Evolutionary conservation across 2,888 invertebrate genomes (phyloP).

Genomic region (Morpho achilles): DNA sequence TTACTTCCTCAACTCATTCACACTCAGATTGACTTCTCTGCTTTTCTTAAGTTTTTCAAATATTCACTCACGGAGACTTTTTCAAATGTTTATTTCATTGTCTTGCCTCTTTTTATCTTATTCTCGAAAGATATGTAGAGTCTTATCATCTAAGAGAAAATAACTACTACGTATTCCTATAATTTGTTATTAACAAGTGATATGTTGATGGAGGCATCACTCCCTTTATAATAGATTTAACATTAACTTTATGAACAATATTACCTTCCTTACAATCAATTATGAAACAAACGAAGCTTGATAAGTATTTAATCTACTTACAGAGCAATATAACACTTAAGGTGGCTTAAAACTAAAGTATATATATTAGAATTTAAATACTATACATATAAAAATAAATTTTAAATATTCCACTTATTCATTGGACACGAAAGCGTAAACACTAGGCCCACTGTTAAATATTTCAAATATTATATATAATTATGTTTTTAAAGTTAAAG

Average conservation of each 20-base stretch:
- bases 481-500: no score
- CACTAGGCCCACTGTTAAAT: slow-evolving; percentile 20
- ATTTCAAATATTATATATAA: not conserved
- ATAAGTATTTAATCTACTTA: slow-evolving; percentile 55
- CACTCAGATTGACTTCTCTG: slow-evolving; percentile 7
- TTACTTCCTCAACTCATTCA: slow-evolving; percentile 17
- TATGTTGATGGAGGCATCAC: slow-evolving; percentile 75
- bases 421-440: slow-evolving; percentile 45
- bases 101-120: slow-evolving; percentile 34
- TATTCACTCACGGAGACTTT: slow-evolving; percentile 2
- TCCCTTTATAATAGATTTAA: slow-evolving; percentile 64
- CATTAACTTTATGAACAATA: slow-evolving; percentile 56
- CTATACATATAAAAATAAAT: slow-evolving; percentile 62
- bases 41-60: slow-evolving; percentile 2
- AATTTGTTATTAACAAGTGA: slow-evolving; percentile 78
- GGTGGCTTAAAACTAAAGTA: slow-evolving; percentile 70
- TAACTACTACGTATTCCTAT: slow-evolving; percentile 67
- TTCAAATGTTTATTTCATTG: slow-evolving; percentile 4
- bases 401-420: slow-evolving; percentile 54
- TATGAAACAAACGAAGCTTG: slow-evolving; percentile 49
- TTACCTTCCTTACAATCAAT: slow-evolving; percentile 44
- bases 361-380: slow-evolving; percentile 39
- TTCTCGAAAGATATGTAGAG: slow-evolving; percentile 62
- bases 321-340: slow-evolving; percentile 69
- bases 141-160: slow-evolving; percentile 64